Base-by-base conservation (phyloP, 2,888 invertebrate genomes). In the Coenonympha arcania region DNA sequence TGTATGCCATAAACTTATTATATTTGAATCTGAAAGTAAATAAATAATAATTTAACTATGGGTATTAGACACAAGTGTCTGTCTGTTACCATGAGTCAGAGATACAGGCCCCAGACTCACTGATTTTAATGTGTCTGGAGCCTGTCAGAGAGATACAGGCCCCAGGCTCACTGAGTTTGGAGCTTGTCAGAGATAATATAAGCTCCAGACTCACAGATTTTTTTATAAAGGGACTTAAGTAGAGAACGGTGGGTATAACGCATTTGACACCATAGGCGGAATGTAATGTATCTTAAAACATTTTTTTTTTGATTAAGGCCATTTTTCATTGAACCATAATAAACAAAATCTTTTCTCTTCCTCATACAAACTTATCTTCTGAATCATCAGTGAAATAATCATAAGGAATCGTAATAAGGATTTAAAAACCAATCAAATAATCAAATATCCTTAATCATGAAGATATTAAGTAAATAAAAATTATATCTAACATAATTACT, bases 181-280 rank as follows among this genome's bases (percentile, higher is more conserved):
- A n/a, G n/a, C n/a, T n/a, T n/a, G n/a, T n/a, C n/a, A n/a, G n/a
- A n/a, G n/a, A n/a, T n/a, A n/a, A n/a, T n/a, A n/a, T n/a, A n/a
- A n/a, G n/a, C n/a, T n/a, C n/a, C n/a, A n/a, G n/a, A n/a, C n/a
- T n/a, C n/a, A n/a, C n/a, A n/a, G n/a, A n/a, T n/a, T n/a, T n/a
- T n/a, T n/a, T n/a, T n/a, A n/a, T n/a, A n/a, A n/a, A n/a, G n/a
- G n/a, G n/a, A n/a, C n/a, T 24, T 24, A 37, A 24, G 39, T 39
- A 39, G 24, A 22, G 13, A 24, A 13, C 39, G 39, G 39, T 39
- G 39, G 39, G 39, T 9, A n/a, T n/a, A 39, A 39, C 24, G 39
- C 24, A 15, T 36, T 36, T 15, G 13, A 22, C 22, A 39, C 24
- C 15, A 1, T 39, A 39, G 39, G 39, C 39, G 39, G 39, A 39